These are phyloP conservation scores for Cuculus canorus DNA, from an alignment of 2,797 vertebrate species.

Conservation along the genomic window DNA sequence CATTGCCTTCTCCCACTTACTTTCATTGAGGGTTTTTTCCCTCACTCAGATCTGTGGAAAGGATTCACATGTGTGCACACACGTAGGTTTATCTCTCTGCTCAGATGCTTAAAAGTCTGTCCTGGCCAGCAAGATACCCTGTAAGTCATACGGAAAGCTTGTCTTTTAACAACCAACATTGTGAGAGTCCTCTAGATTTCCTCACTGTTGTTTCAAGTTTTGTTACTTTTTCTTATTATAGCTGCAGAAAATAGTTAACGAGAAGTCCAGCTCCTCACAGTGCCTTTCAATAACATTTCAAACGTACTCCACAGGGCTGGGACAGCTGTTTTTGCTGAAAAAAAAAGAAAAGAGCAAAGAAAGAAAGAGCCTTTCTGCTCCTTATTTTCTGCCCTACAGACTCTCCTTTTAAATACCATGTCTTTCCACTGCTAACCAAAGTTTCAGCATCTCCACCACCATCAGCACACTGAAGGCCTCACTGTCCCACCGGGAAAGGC, in stretches of 20 bases:
- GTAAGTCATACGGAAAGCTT: not conserved
- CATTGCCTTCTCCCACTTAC: not conserved
- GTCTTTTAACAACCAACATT: not conserved
- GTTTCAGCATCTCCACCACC: not conserved
- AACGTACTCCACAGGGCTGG: not conserved
- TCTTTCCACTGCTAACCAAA: not conserved
- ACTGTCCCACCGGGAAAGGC: not conserved
- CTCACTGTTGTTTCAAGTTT: not conserved
- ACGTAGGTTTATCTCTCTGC: not conserved
- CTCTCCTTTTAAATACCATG: not conserved
- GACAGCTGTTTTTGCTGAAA: not conserved
- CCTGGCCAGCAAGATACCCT: not conserved
- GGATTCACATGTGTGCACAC: not conserved
- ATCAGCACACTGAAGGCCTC: not conserved
- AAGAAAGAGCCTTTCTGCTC: not conserved
- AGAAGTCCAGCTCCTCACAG: not conserved
- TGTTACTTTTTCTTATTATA: constrained; percentile 3
- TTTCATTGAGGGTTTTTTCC: not conserved
- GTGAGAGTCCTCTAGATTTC: not conserved
- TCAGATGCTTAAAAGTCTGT: not conserved
- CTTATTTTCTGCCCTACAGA: not conserved
- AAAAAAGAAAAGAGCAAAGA: not conserved
- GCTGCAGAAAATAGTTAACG: not conserved
- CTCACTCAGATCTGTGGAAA: not conserved
- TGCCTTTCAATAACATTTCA: constrained; percentile 3